phyloP scores from a whole-genome alignment of 2,113 vertebrate genomes.

The Embiotoca jacksoni region DNA sequence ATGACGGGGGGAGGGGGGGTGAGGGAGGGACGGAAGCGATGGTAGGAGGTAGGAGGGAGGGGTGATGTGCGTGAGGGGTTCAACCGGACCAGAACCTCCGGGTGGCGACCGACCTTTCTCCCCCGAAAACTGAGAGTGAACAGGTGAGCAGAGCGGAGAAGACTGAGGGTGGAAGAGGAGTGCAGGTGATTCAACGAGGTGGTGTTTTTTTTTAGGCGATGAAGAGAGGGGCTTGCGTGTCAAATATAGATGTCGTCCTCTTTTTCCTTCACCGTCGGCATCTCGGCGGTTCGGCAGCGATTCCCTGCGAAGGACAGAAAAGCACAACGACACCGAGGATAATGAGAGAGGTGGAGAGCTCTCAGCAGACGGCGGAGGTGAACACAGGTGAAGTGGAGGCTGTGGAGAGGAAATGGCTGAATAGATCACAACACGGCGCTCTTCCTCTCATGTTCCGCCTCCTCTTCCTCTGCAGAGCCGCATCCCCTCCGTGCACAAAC shows the following conservation, averaged over 20 bases:
- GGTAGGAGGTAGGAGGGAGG: too few species aligned
- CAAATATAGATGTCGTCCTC: conserved; percentile 50
- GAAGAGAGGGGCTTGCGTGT: neutral
- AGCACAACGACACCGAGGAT: neutral
- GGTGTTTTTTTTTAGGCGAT: too few species aligned
- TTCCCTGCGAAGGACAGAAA: conserved; percentile 53
- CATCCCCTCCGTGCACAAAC: conserved; percentile 11
- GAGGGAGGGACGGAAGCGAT: too few species aligned
- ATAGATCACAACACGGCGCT: conserved; percentile 17
- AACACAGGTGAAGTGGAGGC: conserved; percentile 10
- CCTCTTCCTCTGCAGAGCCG: neutral
- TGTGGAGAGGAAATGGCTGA: conserved; percentile 9
- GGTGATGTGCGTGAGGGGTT: too few species aligned
- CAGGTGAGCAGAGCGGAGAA: neutral
- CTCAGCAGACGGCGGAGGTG: neutral
- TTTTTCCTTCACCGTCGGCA: conserved; percentile 6
- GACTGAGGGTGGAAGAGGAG: neutral
- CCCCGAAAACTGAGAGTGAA: too few species aligned
- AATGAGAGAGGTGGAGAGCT: conserved; percentile 5
- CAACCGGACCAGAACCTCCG: too few species aligned
- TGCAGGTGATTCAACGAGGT: too few species aligned
- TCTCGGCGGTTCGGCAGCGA: neutral
- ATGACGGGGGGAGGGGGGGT: conserved; percentile 34
- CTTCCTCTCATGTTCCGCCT: neutral
- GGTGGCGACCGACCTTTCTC: too few species aligned